phyloP scores from a whole-genome alignment of 2,888 invertebrate genomes.

The Meloe dianella region DNA sequence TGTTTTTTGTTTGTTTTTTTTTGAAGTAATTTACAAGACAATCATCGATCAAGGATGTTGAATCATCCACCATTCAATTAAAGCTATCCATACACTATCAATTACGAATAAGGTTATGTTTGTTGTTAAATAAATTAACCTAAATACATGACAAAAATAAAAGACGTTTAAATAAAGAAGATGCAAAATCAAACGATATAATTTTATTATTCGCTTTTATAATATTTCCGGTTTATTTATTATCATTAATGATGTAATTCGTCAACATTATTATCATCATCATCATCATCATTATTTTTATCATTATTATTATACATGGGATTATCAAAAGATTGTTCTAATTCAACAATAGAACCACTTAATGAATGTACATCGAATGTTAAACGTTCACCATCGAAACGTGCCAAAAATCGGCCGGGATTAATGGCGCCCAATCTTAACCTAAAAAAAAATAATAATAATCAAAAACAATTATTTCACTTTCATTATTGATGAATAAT shows the following conservation, averaged over 20 bases:
- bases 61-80: no score
- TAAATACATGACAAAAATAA: no score
- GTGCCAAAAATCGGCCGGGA: slow-evolving; percentile 36
- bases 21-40: no score
- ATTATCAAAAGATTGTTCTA: slow-evolving; percentile 50
- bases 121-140: no score
- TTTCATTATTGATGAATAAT: neutral
- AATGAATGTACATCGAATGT: slow-evolving; percentile 43
- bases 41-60: no score
- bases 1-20: no score
- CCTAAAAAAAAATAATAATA: slow-evolving; percentile 15
- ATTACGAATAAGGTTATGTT: neutral
- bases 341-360: slow-evolving; percentile 44
- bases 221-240: neutral
- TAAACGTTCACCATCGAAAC: slow-evolving; percentile 45
- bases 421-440: slow-evolving; percentile 10
- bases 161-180: no score
- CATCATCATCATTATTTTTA: neutral
- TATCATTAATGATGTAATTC: neutral
- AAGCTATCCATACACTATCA: neutral
- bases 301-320: slow-evolving; percentile 41
- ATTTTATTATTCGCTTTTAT: no score
- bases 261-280: neutral
- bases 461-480: no score
- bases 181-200: no score